Conservation (phyloP, 2,888 invertebrate genomes). For the Caenorhabditis wallacei region DNA sequence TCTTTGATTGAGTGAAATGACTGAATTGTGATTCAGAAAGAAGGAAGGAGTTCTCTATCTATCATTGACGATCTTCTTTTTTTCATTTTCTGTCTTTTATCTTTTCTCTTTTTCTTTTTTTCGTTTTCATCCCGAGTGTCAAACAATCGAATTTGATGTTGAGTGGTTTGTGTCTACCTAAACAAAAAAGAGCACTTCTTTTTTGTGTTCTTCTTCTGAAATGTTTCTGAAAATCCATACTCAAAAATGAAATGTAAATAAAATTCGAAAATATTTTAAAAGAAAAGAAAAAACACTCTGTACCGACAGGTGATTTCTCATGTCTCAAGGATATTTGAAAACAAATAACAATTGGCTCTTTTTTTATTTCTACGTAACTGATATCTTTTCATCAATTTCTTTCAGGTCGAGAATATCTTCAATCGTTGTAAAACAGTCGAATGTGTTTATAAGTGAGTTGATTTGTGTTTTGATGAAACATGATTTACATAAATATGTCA, state of each 20-base stretch:
- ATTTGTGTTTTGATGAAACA: conserved; percentile 20
- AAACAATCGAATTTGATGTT: conserved; percentile 39
- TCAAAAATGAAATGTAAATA: not conserved
- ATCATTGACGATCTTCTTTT: conserved; percentile 21
- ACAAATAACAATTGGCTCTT: conserved; percentile 47
- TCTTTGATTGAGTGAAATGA: not conserved
- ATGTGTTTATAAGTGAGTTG: conserved; percentile 53
- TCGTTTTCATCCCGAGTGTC: conserved; percentile 32
- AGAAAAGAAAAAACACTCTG: conserved; percentile 9
- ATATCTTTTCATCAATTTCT: conserved; percentile 6
- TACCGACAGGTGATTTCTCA: conserved; percentile 36
- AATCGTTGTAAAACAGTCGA: conserved; percentile 45
- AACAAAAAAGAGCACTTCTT: conserved; percentile 1
- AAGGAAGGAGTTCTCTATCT: conserved; percentile 24
- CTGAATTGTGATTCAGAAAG: conserved; percentile 11
- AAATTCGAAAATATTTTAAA: not conserved
- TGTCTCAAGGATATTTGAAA: conserved; percentile 34
- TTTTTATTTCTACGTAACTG: not conserved
- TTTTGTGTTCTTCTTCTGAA: not conserved
- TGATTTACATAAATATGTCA: conserved; percentile 15
- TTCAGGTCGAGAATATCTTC: conserved; percentile 55
- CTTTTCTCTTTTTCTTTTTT: conserved; percentile 3
- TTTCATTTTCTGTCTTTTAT: not conserved
- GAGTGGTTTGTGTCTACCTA: conserved; percentile 32
- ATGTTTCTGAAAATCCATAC: conserved; percentile 16